Percentiles rank a stretch among this genome's conserved stretches.
phyloP scores from a whole-genome alignment of 2,113 vertebrate species.

The Melanostigma gelatinosum region DNA sequence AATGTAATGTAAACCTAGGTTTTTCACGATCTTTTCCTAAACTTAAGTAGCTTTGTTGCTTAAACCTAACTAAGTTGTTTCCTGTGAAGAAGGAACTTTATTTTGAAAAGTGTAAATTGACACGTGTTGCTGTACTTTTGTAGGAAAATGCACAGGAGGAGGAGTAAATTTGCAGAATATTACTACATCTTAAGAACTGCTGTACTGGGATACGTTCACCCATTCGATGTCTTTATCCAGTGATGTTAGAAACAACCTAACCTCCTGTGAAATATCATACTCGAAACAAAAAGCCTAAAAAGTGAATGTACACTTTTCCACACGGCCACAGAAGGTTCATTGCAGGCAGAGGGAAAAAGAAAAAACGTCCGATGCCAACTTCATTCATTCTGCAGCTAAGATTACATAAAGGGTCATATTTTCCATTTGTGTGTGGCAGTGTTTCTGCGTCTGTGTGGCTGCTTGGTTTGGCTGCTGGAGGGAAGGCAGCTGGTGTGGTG shows the following conservation, averaged over 20 bases:
- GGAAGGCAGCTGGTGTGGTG: constrained; percentile 55
- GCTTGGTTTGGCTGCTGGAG: constrained; percentile 72
- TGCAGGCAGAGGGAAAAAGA: not conserved
- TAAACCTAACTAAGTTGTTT: too few relatives aligned
- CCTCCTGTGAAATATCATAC: not conserved
- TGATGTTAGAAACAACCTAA: not conserved
- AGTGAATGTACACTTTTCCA: not conserved
- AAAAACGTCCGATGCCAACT: constrained; percentile 21
- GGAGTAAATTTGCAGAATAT: too few relatives aligned
- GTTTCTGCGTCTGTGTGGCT: constrained; percentile 62
- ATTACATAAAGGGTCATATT: constrained; percentile 68
- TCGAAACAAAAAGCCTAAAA: not conserved
- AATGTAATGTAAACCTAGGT: too few relatives aligned
- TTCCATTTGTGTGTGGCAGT: constrained; percentile 65
- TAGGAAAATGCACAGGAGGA: too few relatives aligned
- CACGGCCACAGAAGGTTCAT: not conserved
- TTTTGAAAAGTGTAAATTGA: too few relatives aligned
- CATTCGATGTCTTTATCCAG: too few relatives aligned
- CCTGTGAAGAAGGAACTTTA: too few relatives aligned
- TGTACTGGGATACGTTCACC: too few relatives aligned
- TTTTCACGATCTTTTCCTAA: too few relatives aligned
- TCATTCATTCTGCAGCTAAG: constrained; percentile 56
- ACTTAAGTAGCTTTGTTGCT: too few relatives aligned
- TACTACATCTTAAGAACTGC: too few relatives aligned
- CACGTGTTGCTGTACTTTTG: too few relatives aligned